Evolutionary conservation across 2,113 vertebrate genomes (phyloP), one percentile per base, ranked within the genome.

Genomic region (Sarotherodon lohbergeri): DNA sequence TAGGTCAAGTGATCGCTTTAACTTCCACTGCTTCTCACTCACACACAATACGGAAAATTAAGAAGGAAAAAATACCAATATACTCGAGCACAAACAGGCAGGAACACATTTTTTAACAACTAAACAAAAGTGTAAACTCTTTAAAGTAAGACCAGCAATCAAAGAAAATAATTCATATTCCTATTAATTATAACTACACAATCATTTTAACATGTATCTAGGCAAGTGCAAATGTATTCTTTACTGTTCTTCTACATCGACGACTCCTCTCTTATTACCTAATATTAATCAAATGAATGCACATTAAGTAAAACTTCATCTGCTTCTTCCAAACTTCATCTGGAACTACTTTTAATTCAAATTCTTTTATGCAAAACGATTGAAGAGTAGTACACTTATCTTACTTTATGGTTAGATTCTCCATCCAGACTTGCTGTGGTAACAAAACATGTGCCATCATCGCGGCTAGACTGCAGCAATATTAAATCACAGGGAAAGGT

Each of bases 401-500:
- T 89, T 89, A 99, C 98, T 97, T 99, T 99, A 95, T 98, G 98
- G 92, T 99, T 99, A 48, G 98, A 99, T 95, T 99, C 98, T 78
- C 99, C 99, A 90, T 99, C 99, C 4, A 99, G 97, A 96, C 98
- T 99, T 1, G 98, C 98, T 50, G 99, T 99, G 29, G 98, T 99
- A 89, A 99, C 98, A 0, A 98, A 98, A 90, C 99, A 99, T 71
- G 96, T 98, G 81, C 96, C 97, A 1, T 99, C 98, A 3, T 88
- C 86, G 61, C 97, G 97, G 90, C 96, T 97, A 0, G 98, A 99
- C 86, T 97, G 96, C 59, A 99, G 91, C 91, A 99, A 97, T 88
- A 99, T 97, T 91, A 99, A 96, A 94, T 99, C 99, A 96, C 99
- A 99, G 90, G 98, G 99, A 93, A 99, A 99, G 89, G 98, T 99